Percentiles rank a stretch among this genome's conserved stretches.
Evolutionary conservation across 2,888 invertebrate genomes (phyloP).

Genomic region (Dasysyrphus tricinctus): DNA sequence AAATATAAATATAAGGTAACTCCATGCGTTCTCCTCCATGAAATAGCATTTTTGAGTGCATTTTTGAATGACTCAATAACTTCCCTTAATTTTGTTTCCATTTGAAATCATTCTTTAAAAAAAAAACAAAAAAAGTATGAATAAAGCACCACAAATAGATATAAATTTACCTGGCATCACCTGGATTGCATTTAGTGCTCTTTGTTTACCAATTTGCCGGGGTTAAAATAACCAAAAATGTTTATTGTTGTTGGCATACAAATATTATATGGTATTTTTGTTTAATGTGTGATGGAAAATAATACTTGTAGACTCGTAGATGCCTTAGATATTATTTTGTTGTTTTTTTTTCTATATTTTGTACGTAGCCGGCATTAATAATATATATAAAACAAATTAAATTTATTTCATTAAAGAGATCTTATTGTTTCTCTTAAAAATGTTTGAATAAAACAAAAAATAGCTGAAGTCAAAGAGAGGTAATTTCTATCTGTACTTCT

Average conservation of each 20-base stretch:
- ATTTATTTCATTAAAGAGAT: slow-evolving; percentile 2
- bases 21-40: too few species aligned
- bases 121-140: slow-evolving; percentile 15
- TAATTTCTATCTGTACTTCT: too few species aligned
- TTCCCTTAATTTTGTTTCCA: not conserved
- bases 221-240: slow-evolving; percentile 20
- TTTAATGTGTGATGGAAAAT: slow-evolving; percentile 27
- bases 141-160: slow-evolving; percentile 31
- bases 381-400: slow-evolving; percentile 9
- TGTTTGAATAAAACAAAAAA: too few species aligned
- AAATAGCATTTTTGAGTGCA: too few species aligned
- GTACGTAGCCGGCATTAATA: slow-evolving; percentile 60
- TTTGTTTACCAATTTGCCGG: slow-evolving; percentile 60
- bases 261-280: not conserved
- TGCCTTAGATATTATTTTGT: not conserved
- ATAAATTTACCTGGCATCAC: slow-evolving; percentile 69
- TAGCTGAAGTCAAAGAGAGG: not conserved
- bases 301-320: slow-evolving; percentile 16
- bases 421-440: slow-evolving; percentile 9
- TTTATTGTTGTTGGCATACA: not conserved
- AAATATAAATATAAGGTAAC: too few species aligned
- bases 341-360: slow-evolving; percentile 1
- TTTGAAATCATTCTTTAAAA: not conserved
- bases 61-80: not conserved
- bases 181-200: slow-evolving; percentile 55